phyloP scores from a whole-genome alignment of 2,797 vertebrate genomes.

The Sebastes minor region DNA sequence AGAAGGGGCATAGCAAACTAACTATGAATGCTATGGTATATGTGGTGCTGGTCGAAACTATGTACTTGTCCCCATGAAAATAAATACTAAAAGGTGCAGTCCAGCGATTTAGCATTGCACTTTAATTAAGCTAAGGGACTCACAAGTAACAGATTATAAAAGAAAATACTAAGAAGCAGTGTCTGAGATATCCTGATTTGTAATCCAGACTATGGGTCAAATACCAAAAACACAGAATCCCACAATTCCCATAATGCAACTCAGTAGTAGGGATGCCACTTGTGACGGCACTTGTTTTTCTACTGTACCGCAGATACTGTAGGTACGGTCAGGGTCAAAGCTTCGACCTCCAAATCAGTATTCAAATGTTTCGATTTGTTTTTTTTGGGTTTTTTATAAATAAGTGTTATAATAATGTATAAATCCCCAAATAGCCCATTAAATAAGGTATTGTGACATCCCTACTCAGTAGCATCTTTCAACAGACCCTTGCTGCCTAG shows the following conservation, averaged over 20 bases:
- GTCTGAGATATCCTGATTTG: background rate
- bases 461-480: too few species aligned
- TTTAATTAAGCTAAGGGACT: background rate
- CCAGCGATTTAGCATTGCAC: background rate
- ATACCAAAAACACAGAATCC: background rate
- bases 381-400: too few species aligned
- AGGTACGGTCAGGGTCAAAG: too few species aligned
- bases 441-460: too few species aligned
- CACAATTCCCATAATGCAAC: background rate
- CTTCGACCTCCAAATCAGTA: too few species aligned
- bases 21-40: too few species aligned
- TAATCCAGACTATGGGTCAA: background rate
- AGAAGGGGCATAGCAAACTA: background rate
- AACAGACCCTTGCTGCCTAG: too few species aligned
- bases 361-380: too few species aligned
- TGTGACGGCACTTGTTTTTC: fast-evolving
- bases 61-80: background rate
- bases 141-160: background rate
- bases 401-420: too few species aligned
- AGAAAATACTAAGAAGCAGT: background rate
- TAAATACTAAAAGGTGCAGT: background rate
- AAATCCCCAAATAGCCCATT: too few species aligned
- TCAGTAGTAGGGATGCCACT: background rate
- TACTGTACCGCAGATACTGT: too few species aligned
- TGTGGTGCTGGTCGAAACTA: background rate